Conservation (phyloP, 2,888 invertebrate species). For the Siphlonurus alternatus region DNA sequence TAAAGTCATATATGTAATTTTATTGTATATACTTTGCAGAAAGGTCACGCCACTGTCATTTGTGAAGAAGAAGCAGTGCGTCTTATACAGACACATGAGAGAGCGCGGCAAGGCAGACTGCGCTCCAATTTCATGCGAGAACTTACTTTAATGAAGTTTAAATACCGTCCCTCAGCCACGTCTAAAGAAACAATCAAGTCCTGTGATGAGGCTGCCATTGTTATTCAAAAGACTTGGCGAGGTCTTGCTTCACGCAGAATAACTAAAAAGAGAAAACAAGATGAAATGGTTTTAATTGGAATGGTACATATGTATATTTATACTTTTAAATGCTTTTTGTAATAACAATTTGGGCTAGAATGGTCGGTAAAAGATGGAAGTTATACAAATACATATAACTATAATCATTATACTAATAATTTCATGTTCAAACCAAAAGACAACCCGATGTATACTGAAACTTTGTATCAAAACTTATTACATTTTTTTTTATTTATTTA, state of each 20-base stretch:
- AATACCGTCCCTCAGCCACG: background rate
- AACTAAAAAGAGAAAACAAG: constrained; percentile 5
- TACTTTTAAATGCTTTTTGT: background rate
- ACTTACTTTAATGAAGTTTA: constrained; percentile 3
- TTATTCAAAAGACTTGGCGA: constrained; percentile 8
- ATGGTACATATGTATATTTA: constrained; percentile 2
- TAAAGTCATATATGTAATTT: no score
- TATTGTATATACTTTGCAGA: no score
- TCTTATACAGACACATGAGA: constrained; percentile 9
- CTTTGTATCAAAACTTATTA: no score
- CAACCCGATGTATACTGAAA: no score
- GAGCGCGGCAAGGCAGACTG: constrained; percentile 8
- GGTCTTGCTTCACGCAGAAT: constrained; percentile 3
- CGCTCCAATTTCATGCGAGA: constrained; percentile 7
- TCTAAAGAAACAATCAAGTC: constrained; percentile 3
- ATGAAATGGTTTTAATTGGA: constrained; percentile 9
- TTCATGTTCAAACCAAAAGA: no score
- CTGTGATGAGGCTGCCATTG: constrained; percentile 2
- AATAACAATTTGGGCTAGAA: background rate
- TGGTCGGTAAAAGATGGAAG: no score
- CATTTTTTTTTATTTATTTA: no score
- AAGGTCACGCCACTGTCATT: background rate
- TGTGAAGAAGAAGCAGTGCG: constrained; percentile 4
- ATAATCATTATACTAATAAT: no score
- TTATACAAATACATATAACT: no score